Conservation (phyloP, 2,888 invertebrate species). For the Drepana falcataria region DNA sequence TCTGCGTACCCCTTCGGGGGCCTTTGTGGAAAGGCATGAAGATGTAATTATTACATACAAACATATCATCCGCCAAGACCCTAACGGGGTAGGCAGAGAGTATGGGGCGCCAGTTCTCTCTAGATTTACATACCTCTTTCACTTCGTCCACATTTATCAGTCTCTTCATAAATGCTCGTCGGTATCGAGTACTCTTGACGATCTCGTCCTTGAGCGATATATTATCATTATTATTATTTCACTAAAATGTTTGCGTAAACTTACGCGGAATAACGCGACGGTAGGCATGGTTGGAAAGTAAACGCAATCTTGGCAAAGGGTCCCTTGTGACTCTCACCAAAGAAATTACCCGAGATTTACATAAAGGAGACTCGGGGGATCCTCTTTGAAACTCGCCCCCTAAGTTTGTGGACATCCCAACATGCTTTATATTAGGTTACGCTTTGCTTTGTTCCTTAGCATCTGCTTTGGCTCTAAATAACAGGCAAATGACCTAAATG, state of each 20-base stretch:
- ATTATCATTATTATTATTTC: too few species aligned
- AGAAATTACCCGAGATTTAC: slow-evolving; percentile 72
- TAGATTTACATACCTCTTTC: too few species aligned
- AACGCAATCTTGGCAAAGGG: slow-evolving; percentile 64
- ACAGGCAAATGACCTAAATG: slow-evolving; percentile 27
- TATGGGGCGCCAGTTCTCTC: too few species aligned
- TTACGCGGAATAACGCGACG: slow-evolving; percentile 44
- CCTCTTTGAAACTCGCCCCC: slow-evolving; percentile 62
- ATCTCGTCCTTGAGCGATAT: too few species aligned
- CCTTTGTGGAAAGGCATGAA: too few species aligned
- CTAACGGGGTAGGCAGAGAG: too few species aligned
- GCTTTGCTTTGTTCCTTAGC: slow-evolving; percentile 48
- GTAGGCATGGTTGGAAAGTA: slow-evolving; percentile 53
- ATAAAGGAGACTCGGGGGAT: slow-evolving; percentile 70
- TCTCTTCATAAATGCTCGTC: too few species aligned
- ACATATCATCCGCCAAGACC: too few species aligned
- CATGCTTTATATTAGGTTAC: slow-evolving; percentile 66
- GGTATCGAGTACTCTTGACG: too few species aligned
- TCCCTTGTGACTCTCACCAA: slow-evolving; percentile 64
- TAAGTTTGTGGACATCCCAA: slow-evolving; percentile 64
- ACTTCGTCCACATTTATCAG: too few species aligned
- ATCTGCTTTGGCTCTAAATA: slow-evolving; percentile 39
- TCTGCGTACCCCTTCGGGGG: too few species aligned
- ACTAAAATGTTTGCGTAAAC: slow-evolving; percentile 27
- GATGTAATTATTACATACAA: too few species aligned